A percentile compares a stretch with the other conserved stretches of the same genome.
Evolutionary conservation across 2,888 invertebrate species (phyloP).

Genomic region (Drosophila peninsularis): DNA sequence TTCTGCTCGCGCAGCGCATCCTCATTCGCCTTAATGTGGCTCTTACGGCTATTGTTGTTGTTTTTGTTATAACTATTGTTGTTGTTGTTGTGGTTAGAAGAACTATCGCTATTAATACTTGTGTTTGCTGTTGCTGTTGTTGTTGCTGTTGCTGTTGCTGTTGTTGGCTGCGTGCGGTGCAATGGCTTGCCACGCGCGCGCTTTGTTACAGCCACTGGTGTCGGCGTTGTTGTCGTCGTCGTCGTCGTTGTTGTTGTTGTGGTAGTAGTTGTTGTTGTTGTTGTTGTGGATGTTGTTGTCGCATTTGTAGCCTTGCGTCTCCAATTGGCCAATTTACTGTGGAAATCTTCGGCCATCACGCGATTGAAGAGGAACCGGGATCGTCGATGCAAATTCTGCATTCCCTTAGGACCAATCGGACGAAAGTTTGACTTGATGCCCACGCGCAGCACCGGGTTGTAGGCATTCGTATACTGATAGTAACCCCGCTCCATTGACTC

Average conservation of each 20-base stretch:
- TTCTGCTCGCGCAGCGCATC: conserved; percentile 52
- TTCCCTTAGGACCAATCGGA: conserved; percentile 76
- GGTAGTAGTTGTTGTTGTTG: conserved; percentile 43
- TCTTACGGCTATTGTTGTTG: conserved; percentile 61
- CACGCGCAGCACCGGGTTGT: conserved; percentile 76
- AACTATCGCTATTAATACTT: conserved; percentile 77
- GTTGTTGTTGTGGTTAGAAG: conserved; percentile 45
- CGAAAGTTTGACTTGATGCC: conserved; percentile 80
- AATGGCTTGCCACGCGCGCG: conserved; percentile 45
- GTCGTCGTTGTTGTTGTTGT: conserved; percentile 48
- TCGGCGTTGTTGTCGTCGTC: conserved; percentile 48
- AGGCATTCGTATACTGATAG: conserved; percentile 75
- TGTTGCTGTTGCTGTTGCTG: conserved; percentile 40
- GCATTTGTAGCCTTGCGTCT: conserved; percentile 22
- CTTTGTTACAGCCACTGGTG: conserved; percentile 50
- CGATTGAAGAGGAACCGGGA: conserved; percentile 78
- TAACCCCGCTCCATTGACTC: conserved; percentile 80
- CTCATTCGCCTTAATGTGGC: conserved; percentile 29
- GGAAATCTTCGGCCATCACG: conserved; percentile 66
- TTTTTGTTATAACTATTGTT: conserved; percentile 28
- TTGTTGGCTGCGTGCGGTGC: conserved; percentile 49
- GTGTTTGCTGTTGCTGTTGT: conserved; percentile 39
- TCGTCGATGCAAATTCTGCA: conserved; percentile 62
- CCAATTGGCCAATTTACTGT: conserved; percentile 31
- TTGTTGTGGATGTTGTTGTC: conserved; percentile 23